phyloP scores from a whole-genome alignment of 2,797 vertebrate genomes.

The Etheostoma nigrum region DNA sequence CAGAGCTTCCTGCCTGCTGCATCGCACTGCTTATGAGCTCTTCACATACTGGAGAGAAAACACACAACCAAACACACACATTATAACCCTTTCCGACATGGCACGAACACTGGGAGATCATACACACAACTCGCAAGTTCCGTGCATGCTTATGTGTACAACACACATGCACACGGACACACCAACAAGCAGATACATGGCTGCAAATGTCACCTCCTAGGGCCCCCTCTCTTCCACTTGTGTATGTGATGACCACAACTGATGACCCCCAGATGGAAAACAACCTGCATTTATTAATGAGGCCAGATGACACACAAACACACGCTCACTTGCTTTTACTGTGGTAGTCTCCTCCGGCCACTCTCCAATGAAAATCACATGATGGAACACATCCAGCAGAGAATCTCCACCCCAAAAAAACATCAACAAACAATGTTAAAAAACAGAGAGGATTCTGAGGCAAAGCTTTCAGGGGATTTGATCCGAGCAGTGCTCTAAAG shows the following conservation, averaged over 20 bases:
- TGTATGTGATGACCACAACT: slow-evolving; percentile 43
- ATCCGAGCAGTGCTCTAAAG: slow-evolving; percentile 42
- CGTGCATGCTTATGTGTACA: background rate
- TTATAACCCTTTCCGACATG: slow-evolving; percentile 13
- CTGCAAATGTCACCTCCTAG: slow-evolving; percentile 27
- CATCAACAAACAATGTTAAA: slow-evolving; percentile 69
- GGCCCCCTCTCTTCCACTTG: slow-evolving; percentile 21
- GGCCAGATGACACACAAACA: slow-evolving; percentile 68
- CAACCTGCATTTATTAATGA: slow-evolving; percentile 63
- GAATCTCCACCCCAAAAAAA: slow-evolving; percentile 56
- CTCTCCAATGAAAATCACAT: slow-evolving; percentile 74
- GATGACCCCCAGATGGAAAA: slow-evolving; percentile 71
- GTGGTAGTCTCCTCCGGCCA: slow-evolving; percentile 59
- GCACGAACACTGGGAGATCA: slow-evolving; percentile 11
- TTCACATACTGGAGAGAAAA: slow-evolving; percentile 44
- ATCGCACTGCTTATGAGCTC: slow-evolving; percentile 68
- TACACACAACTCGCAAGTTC: slow-evolving; percentile 13
- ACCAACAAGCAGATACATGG: slow-evolving; percentile 8
- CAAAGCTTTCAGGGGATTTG: slow-evolving; percentile 55
- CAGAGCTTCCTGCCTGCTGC: slow-evolving; percentile 76
- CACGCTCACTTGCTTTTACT: slow-evolving; percentile 43
- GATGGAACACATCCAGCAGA: slow-evolving; percentile 64
- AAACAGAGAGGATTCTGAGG: slow-evolving; percentile 46
- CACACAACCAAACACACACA: slow-evolving; percentile 48
- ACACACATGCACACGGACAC: slow-evolving; percentile 21